These are phyloP conservation scores for Clarias pachynema DNA, from an alignment of 2,797 vertebrate genomes.

Conservation along the genomic window DNA sequence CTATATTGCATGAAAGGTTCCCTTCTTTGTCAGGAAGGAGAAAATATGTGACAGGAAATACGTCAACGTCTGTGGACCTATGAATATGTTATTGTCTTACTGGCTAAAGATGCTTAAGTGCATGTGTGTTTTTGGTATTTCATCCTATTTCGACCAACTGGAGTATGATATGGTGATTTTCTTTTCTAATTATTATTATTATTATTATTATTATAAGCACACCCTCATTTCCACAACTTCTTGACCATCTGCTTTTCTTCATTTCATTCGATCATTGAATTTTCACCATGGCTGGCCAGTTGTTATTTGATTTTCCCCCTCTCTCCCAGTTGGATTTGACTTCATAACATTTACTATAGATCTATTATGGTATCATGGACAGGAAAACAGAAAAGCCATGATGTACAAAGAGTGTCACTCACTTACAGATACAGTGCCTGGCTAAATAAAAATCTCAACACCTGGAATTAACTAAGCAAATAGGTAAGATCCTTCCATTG, in stretches of 20 bases:
- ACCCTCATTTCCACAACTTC: constrained; percentile 62
- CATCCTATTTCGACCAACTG: constrained; percentile 39
- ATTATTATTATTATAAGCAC: constrained; percentile 56
- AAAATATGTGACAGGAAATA: constrained; percentile 22
- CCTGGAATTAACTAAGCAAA: too few species aligned
- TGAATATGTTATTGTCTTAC: constrained; percentile 32
- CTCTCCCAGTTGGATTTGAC: not conserved
- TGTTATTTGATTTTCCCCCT: constrained; percentile 16
- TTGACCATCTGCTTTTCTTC: constrained; percentile 67
- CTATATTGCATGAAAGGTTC: constrained; percentile 28
- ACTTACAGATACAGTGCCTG: not conserved
- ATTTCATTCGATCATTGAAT: constrained; percentile 36
- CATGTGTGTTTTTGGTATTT: constrained; percentile 47
- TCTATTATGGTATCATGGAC: not conserved
- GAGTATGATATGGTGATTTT: constrained; percentile 52
- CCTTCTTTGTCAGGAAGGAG: constrained; percentile 20
- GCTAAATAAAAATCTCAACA: too few species aligned
- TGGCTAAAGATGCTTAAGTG: constrained; percentile 40
- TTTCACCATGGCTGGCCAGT: constrained; percentile 30
- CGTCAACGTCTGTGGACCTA: constrained; percentile 29
- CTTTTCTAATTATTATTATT: too few species aligned
- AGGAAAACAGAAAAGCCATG: not conserved
- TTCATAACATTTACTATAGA: constrained; percentile 12
- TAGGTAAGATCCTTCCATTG: too few species aligned
- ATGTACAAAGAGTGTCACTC: not conserved